Percentiles rank a stretch among this genome's conserved stretches.
Evolutionary conservation across 2,888 invertebrate genomes (phyloP).

Genomic region (Heliconius charithonia): DNA sequence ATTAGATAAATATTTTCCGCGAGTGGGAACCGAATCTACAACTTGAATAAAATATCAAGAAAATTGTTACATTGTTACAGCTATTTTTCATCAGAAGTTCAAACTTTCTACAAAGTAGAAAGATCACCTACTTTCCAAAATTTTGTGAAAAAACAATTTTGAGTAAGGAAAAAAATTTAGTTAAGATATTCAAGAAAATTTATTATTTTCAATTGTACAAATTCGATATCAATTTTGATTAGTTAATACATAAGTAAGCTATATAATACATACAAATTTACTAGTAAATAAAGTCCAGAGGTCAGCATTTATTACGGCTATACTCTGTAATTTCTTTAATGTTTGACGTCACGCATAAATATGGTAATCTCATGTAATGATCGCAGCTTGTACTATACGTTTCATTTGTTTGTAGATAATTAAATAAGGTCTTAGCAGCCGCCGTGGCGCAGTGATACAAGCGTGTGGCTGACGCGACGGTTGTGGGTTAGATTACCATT

Average conservation of each 20-base stretch:
- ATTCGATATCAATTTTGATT: too few species aligned
- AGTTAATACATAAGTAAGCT: not conserved
- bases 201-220: too few species aligned
- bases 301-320: not conserved
- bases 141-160: too few species aligned
- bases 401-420: slow-evolving; percentile 19
- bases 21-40: too few species aligned
- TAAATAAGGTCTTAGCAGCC: not conserved
- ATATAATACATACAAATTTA: not conserved
- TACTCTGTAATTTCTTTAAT: slow-evolving; percentile 24
- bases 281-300: not conserved
- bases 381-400: not conserved
- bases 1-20: too few species aligned
- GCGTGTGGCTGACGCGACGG: not conserved
- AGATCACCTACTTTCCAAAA: too few species aligned
- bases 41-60: too few species aligned
- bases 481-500: not conserved
- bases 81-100: too few species aligned
- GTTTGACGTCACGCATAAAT: slow-evolving; percentile 19
- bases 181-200: too few species aligned
- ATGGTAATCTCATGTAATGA: slow-evolving; percentile 20
- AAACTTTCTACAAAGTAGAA: too few species aligned
- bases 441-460: not conserved
- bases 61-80: too few species aligned
- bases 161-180: too few species aligned